phyloP scores from a whole-genome alignment of 2,888 invertebrate genomes.

The Cheilosia pagana region DNA sequence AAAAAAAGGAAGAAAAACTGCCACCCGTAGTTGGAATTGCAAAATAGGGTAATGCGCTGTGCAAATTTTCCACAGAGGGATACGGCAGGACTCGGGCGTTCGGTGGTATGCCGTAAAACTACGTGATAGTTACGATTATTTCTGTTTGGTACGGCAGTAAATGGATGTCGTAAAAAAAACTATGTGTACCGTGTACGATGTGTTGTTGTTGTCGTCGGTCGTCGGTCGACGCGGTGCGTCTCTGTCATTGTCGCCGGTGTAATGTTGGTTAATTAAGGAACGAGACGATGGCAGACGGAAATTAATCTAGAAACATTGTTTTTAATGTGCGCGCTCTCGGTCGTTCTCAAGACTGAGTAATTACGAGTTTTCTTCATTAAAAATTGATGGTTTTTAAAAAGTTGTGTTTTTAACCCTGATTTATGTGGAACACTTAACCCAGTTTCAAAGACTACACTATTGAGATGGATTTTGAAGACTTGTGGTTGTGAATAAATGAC shows the following conservation, averaged over 20 bases:
- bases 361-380: slow-evolving; percentile 1
- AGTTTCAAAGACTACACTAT: not conserved
- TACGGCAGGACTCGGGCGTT: not conserved
- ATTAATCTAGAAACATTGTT: slow-evolving; percentile 29
- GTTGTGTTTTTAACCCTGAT: not conserved
- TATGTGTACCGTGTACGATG: not conserved
- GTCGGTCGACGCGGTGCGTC: not conserved
- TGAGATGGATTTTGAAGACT: too few relatives aligned
- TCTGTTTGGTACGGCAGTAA: slow-evolving; percentile 36
- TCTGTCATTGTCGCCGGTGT: not conserved
- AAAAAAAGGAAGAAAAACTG: not conserved
- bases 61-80: slow-evolving; percentile 11
- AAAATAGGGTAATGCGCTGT: slow-evolving; percentile 50
- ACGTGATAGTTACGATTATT: slow-evolving; percentile 51
- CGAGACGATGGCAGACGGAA: slow-evolving; percentile 28
- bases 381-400: not conserved
- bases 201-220: not conserved
- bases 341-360: not conserved
- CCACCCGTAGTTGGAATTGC: slow-evolving; percentile 46
- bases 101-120: slow-evolving; percentile 18
- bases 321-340: not conserved
- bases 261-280: slow-evolving; percentile 38
- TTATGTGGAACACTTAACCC: not conserved
- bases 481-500: too few relatives aligned
- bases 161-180: slow-evolving; percentile 44